These are phyloP conservation scores for Acrossocheilus wenchowensis DNA, from an alignment of 2,797 vertebrate species.

Conservation along the genomic window DNA sequence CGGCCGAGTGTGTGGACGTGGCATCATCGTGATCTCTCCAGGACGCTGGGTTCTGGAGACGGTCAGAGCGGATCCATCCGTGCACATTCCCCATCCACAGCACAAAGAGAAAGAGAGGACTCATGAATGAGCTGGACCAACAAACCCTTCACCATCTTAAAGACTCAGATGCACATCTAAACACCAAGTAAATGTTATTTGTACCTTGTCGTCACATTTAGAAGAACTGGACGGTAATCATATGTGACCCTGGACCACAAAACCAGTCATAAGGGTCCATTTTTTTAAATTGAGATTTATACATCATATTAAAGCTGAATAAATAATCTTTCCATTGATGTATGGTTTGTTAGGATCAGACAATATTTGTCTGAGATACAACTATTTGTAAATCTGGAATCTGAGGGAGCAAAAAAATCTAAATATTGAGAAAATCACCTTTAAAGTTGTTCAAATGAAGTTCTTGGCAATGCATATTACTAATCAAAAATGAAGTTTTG, in stretches of 20 bases:
- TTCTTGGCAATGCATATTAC: too few relatives aligned
- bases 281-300: neutral
- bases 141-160: slow-evolving; percentile 44
- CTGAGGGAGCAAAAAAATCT: neutral
- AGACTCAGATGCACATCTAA: slow-evolving; percentile 24
- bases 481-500: too few relatives aligned
- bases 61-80: slow-evolving; percentile 73
- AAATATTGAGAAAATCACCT: too few relatives aligned
- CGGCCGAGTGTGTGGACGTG: slow-evolving; percentile 98
- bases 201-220: neutral
- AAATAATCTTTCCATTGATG: neutral
- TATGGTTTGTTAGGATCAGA: neutral
- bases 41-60: slow-evolving; percentile 97
- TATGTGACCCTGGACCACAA: neutral
- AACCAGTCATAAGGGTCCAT: neutral
- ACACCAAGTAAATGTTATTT: slow-evolving; percentile 4
- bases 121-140: neutral
- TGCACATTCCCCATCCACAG: slow-evolving; percentile 77
- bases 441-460: too few relatives aligned
- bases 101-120: slow-evolving; percentile 64
- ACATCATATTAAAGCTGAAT: neutral
- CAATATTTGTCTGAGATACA: neutral
- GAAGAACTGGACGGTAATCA: too few relatives aligned
- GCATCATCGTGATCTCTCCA: slow-evolving; percentile 99
- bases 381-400: neutral